These are phyloP conservation scores for Ctenomys sociabilis DNA, from an alignment of 2,113 vertebrate genomes.

Conservation along the genomic window DNA sequence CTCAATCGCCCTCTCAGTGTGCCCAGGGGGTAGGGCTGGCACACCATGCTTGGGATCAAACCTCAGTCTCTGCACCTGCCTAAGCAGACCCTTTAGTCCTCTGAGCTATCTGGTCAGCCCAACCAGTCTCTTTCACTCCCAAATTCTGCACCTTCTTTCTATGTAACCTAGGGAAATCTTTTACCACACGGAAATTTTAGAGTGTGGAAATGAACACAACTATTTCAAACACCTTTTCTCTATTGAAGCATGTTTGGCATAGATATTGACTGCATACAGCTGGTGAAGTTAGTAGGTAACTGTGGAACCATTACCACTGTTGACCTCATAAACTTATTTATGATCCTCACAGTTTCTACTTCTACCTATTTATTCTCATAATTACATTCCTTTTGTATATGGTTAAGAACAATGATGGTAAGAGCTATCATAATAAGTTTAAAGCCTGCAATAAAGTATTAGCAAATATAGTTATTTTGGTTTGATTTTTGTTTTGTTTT, in stretches of 20 bases:
- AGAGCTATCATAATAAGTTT: not conserved
- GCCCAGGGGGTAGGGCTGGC: too few species aligned
- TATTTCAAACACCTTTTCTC: not conserved
- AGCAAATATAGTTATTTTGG: not conserved
- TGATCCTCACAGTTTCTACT: too few species aligned
- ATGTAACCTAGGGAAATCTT: not conserved
- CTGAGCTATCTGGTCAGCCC: too few species aligned
- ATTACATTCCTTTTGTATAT: too few species aligned
- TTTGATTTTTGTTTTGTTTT: too few species aligned
- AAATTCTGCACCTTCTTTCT: slow-evolving; percentile 31
- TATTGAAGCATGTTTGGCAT: not conserved
- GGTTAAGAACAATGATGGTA: not conserved
- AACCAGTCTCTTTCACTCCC: not conserved
- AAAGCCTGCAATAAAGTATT: not conserved
- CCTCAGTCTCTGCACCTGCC: too few species aligned
- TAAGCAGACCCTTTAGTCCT: too few species aligned
- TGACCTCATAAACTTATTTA: not conserved
- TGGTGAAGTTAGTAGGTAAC: not conserved
- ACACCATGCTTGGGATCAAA: too few species aligned
- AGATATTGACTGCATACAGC: not conserved
- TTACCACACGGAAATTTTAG: not conserved
- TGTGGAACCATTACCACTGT: not conserved
- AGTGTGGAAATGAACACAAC: not conserved
- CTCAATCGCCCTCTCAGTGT: too few species aligned
- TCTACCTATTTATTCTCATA: not conserved